Percentiles rank a stretch among this genome's conserved stretches.
phyloP scores from a whole-genome alignment of 2,113 vertebrate genomes.

The Phasianus colchicus region DNA sequence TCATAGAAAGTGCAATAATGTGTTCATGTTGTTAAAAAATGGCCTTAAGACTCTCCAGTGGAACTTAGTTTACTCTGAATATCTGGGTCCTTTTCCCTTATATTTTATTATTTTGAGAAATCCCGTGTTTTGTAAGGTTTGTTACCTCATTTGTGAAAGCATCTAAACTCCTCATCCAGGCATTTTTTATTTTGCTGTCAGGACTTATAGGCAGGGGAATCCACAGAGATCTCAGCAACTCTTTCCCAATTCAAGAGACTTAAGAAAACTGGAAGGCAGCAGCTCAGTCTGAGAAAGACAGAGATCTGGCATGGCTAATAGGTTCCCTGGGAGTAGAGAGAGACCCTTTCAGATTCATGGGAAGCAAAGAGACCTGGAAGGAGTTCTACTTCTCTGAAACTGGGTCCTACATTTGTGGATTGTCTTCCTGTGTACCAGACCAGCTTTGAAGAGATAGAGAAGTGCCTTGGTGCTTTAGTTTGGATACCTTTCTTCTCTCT shows the following conservation, averaged over 20 bases:
- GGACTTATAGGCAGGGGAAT: neutral
- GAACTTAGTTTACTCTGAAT: neutral
- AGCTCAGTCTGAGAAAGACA: neutral
- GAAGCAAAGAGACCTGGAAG: neutral
- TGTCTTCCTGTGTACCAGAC: neutral
- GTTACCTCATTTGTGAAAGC: neutral
- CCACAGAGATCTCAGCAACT: neutral
- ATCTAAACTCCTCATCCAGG: neutral
- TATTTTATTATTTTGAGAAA: neutral
- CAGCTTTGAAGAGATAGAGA: neutral
- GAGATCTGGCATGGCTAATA: neutral
- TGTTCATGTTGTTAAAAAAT: slow-evolving; percentile 32
- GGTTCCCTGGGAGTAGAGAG: neutral
- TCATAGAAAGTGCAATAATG: slow-evolving; percentile 12
- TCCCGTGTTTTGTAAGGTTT: neutral
- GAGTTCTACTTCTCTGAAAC: neutral
- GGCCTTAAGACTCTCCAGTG: neutral
- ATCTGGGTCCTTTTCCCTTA: neutral
- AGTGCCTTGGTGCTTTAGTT: neutral
- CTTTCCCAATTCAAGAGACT: neutral
- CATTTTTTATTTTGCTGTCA: neutral
- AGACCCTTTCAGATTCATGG: neutral
- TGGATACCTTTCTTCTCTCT: neutral
- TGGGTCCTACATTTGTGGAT: neutral
- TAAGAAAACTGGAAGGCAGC: neutral